Conservation (phyloP, 37 sponge, comb jelly and placozoan genomes). For the Crambe crambe region DNA sequence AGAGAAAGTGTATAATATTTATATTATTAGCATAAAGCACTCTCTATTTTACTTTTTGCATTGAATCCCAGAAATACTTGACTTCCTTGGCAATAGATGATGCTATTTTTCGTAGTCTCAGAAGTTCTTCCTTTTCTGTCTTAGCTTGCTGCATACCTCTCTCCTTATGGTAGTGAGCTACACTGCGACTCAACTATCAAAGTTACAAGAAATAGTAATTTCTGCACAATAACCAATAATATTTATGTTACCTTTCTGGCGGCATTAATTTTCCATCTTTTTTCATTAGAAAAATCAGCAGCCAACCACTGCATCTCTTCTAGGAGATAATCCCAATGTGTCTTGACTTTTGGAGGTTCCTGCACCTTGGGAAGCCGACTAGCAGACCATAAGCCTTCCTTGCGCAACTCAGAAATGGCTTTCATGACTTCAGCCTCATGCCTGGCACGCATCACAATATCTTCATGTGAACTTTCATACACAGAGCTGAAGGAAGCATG, state of each 20-base stretch:
- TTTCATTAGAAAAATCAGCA: conserved; percentile 93
- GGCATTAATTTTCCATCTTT: conserved; percentile 88
- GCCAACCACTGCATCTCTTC: conserved; percentile 99
- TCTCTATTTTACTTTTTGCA: conserved; percentile 50
- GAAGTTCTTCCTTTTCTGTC: conserved; percentile 71
- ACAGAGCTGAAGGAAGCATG: conserved; percentile 51
- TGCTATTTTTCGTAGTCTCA: conserved; percentile 85
- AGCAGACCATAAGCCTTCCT: conserved; percentile 94
- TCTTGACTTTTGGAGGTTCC: conserved; percentile 76
- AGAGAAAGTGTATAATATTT: no score
- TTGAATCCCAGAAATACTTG: conserved; percentile 84
- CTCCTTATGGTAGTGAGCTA: conserved; percentile 78
- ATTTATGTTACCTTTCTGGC: conserved; percentile 80
- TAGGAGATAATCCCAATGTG: conserved; percentile 93
- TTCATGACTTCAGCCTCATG: conserved; percentile 90
- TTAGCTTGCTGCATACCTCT: conserved; percentile 48
- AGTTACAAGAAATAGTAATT: not conserved
- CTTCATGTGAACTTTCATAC: conserved; percentile 84
- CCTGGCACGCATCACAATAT: conserved; percentile 89
- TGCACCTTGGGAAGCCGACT: conserved; percentile 93
- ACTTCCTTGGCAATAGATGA: conserved; percentile 91
- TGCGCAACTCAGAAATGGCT: conserved; percentile 83
- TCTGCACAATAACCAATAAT: not conserved
- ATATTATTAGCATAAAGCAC: not conserved
- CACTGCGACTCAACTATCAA: conserved; percentile 78